Evolutionary conservation across 2,113 vertebrate genomes (phyloP).

Genomic region (Callocephalon fimbriatum): DNA sequence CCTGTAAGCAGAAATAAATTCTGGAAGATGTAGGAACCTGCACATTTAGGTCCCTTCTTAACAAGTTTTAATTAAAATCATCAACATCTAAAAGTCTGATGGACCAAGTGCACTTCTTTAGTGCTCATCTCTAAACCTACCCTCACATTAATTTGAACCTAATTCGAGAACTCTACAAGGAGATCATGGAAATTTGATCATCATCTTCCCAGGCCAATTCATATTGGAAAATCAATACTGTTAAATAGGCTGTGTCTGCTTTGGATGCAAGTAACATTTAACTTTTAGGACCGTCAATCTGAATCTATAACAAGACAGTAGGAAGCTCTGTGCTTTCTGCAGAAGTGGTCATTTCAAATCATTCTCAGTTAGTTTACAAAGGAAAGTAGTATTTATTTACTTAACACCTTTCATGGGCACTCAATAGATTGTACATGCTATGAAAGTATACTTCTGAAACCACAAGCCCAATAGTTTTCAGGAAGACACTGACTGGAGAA

Average conservation of each 20-base stretch:
- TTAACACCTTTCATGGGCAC: background rate
- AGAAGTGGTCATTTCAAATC: background rate
- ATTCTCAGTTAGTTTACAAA: background rate
- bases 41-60: background rate
- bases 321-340: background rate
- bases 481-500: background rate
- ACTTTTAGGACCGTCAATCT: background rate
- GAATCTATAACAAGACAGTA: background rate
- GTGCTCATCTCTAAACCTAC: background rate
- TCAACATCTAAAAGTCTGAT: background rate
- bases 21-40: background rate
- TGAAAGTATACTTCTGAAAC: background rate
- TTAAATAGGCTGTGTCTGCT: background rate
- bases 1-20: background rate
- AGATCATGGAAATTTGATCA: background rate
- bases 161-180: background rate
- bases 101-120: background rate
- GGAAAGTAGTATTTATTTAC: background rate
- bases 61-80: background rate
- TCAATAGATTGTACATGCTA: fast-evolving
- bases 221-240: background rate
- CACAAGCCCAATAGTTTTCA: background rate
- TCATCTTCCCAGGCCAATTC: background rate
- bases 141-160: background rate
- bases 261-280: background rate